Evolutionary conservation across 2,113 vertebrate species (phyloP).

Genomic region (Etheostoma spectabile): DNA sequence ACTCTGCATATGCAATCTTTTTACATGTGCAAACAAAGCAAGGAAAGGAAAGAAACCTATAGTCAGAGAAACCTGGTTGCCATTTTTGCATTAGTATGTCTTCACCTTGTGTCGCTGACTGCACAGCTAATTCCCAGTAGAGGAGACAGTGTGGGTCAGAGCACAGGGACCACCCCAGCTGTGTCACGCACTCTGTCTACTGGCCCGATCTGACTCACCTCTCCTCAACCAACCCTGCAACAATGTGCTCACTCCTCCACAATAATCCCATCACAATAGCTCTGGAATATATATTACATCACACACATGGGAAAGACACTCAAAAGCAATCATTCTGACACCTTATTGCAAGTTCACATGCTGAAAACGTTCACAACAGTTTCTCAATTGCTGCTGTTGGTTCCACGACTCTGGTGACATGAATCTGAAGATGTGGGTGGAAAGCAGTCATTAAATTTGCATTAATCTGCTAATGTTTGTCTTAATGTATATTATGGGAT

Average conservation of each 20-base stretch:
- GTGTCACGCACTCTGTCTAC: slow-evolving; percentile 66
- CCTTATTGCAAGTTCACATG: slow-evolving; percentile 27
- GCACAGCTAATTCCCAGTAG: slow-evolving; percentile 55
- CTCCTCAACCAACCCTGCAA: slow-evolving; percentile 41
- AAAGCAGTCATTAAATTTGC: slow-evolving; percentile 34
- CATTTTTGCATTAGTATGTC: slow-evolving; percentile 57
- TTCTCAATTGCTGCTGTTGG: slow-evolving; percentile 9
- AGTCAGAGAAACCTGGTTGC: slow-evolving; percentile 2
- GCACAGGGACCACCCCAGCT: slow-evolving; percentile 42
- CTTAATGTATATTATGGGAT: slow-evolving; percentile 69
- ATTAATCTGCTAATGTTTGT: slow-evolving; percentile 58
- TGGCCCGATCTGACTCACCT: slow-evolving; percentile 62
- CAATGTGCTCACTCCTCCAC: slow-evolving; percentile 58
- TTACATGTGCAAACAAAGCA: slow-evolving; percentile 20
- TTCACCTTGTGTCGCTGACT: slow-evolving; percentile 57
- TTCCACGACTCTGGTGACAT: slow-evolving; percentile 7
- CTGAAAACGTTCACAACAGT: slow-evolving; percentile 20
- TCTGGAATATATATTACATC: slow-evolving; percentile 37
- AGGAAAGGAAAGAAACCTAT: not conserved
- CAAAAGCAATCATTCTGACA: slow-evolving; percentile 33
- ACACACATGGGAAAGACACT: slow-evolving; percentile 19
- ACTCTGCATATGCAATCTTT: not conserved
- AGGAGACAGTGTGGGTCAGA: slow-evolving; percentile 57
- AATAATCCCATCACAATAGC: not conserved
- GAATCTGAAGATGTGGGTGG: slow-evolving; percentile 33